Evolutionary conservation across 2,888 invertebrate species (phyloP).

Genomic region (Myopa testacea): DNA sequence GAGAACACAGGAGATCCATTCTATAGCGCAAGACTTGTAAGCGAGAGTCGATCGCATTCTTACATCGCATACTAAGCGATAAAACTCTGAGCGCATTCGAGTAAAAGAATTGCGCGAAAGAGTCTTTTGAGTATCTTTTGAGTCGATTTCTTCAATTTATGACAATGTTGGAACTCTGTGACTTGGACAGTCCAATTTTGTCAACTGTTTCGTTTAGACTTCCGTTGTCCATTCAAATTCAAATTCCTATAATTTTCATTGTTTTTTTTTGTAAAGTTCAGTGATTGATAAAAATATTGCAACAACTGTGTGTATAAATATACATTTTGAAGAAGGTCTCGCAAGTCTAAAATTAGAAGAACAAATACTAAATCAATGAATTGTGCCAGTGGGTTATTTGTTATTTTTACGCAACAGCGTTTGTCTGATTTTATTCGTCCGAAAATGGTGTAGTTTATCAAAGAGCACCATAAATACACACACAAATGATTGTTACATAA

Average conservation of each 20-base stretch:
- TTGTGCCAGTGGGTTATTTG: no score
- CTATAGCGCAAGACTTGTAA: not conserved
- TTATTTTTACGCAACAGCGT: not conserved
- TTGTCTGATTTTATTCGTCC: not conserved
- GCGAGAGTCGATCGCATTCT: not conserved
- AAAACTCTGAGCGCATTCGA: conserved; percentile 40
- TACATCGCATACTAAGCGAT: no score
- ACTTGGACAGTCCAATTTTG: conserved; percentile 61
- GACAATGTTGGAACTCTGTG: conserved; percentile 7
- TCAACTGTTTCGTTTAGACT: conserved; percentile 63
- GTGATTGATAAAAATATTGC: conserved; percentile 14
- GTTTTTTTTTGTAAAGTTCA: conserved; percentile 18
- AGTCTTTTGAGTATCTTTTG: conserved; percentile 24
- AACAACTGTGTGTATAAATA: conserved; percentile 6
- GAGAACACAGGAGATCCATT: conserved; percentile 15
- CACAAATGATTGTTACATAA: conserved; percentile 31
- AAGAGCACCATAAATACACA: not conserved
- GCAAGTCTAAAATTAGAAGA: no score
- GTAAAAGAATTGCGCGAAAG: conserved; percentile 37
- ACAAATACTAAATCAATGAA: no score
- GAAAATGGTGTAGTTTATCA: conserved; percentile 34
- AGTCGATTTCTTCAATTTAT: conserved; percentile 39
- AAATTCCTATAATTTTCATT: not conserved
- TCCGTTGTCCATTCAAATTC: conserved; percentile 59
- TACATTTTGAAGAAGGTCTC: conserved; percentile 6